These are phyloP conservation scores for Campoplex nolae DNA, from an alignment of 2,888 invertebrate genomes.

Conservation along the genomic window DNA sequence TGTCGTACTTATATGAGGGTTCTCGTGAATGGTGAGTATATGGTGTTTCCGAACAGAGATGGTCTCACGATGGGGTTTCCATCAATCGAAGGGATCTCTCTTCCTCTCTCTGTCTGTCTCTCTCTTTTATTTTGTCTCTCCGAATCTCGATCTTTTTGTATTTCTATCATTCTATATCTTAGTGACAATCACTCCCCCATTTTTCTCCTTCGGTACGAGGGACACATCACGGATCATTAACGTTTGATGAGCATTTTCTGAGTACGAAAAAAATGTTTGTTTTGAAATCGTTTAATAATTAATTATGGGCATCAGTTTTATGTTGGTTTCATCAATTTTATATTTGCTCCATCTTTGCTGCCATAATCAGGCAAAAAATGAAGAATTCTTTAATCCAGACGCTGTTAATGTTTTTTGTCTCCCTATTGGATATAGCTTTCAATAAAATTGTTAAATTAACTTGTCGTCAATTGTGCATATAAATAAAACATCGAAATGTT, in stretches of 20 bases:
- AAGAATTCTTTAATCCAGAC: too few relatives aligned
- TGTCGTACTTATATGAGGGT: constrained; percentile 75
- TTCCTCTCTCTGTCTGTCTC: constrained; percentile 11
- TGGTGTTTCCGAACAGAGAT: constrained; percentile 79
- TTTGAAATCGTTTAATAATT: background rate
- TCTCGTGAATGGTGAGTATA: constrained; percentile 73
- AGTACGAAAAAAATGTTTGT: background rate
- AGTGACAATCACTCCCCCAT: constrained; percentile 49
- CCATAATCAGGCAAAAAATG: too few relatives aligned
- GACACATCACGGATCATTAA: constrained; percentile 74
- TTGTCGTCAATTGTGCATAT: background rate
- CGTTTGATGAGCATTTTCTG: constrained; percentile 73
- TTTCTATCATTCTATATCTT: constrained; percentile 39
- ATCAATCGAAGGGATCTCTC: constrained; percentile 62
- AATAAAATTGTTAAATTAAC: background rate
- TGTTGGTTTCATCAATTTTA: too few relatives aligned
- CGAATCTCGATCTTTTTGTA: constrained; percentile 40
- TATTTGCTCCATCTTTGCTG: too few relatives aligned
- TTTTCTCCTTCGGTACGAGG: constrained; percentile 63
- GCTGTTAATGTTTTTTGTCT: background rate
- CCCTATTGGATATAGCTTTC: background rate
- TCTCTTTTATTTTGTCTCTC: constrained; percentile 42
- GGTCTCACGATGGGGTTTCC: constrained; percentile 80
- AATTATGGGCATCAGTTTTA: too few relatives aligned
- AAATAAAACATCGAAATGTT: constrained; percentile 29